Percentiles rank a stretch among this genome's conserved stretches.
Evolutionary conservation across 2,888 invertebrate species (phyloP).

Genomic region (Agonopterix heracliana): DNA sequence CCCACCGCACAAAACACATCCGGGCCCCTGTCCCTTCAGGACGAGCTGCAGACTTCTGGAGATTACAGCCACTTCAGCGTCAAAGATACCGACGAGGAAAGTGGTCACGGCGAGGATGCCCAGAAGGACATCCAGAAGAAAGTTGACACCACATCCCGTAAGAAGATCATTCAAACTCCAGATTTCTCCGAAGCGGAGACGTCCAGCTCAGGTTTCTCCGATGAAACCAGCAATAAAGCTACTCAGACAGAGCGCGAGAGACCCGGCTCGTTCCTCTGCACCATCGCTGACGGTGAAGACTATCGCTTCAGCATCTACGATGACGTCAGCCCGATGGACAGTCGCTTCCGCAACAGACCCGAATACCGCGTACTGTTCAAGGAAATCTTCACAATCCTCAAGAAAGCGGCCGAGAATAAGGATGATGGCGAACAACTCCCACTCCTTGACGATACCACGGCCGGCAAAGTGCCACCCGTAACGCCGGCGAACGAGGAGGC

Average conservation of each 20-base stretch:
- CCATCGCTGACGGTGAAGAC: constrained; percentile 90
- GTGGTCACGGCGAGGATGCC: constrained; percentile 76
- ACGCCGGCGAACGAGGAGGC: constrained; percentile 81
- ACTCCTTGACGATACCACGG: constrained; percentile 79
- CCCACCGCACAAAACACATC: constrained; percentile 49
- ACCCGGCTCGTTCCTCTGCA: constrained; percentile 88
- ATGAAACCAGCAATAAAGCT: constrained; percentile 88
- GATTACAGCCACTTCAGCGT: constrained; percentile 81
- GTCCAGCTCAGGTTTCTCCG: constrained; percentile 88
- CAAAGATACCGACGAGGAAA: constrained; percentile 80
- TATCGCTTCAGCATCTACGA: constrained; percentile 91
- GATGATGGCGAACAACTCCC: constrained; percentile 87
- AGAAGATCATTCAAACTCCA: constrained; percentile 82
- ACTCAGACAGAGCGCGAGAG: constrained; percentile 88
- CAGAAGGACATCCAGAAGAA: constrained; percentile 71
- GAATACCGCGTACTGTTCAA: constrained; percentile 88
- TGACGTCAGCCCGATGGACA: constrained; percentile 86
- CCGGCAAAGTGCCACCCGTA: constrained; percentile 79
- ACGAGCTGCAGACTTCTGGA: constrained; percentile 85
- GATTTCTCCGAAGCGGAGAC: constrained; percentile 92
- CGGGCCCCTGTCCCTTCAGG: constrained; percentile 77
- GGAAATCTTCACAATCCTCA: constrained; percentile 88
- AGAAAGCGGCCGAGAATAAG: constrained; percentile 89
- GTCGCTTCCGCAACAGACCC: constrained; percentile 87
- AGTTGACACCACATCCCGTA: constrained; percentile 54